These are phyloP conservation scores for Zygogramma bicolorata DNA, from an alignment of 2,888 invertebrate genomes.

Conservation along the genomic window DNA sequence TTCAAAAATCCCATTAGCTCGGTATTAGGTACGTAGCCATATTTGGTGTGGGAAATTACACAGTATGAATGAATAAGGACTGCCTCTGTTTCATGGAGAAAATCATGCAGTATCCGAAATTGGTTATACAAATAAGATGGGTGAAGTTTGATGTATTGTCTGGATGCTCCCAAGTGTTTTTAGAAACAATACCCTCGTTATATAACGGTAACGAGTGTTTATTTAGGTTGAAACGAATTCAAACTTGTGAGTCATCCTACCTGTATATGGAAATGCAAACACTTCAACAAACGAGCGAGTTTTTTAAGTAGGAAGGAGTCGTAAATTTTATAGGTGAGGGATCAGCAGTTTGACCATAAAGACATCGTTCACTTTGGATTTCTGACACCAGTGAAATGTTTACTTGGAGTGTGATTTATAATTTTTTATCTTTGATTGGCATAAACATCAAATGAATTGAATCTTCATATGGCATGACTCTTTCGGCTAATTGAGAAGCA, in stretches of 20 bases:
- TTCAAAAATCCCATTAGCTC: conserved; percentile 9
- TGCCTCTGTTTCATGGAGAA: not conserved
- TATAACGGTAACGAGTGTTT: not conserved
- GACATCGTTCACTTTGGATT: not conserved
- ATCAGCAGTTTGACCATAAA: not conserved
- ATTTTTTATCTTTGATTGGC: not conserved
- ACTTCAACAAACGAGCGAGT: not conserved
- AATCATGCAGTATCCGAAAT: not conserved
- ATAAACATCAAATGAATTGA: not conserved
- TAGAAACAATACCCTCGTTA: not conserved
- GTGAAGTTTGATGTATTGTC: not conserved
- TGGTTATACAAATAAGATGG: conserved; percentile 7
- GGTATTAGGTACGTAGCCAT: not conserved
- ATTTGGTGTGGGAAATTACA: conserved; percentile 10
- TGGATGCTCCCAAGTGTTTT: not conserved
- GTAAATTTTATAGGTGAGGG: not conserved
- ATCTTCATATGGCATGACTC: not conserved
- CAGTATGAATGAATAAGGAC: not conserved
- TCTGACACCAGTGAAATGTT: not conserved
- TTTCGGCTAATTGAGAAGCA: not conserved
- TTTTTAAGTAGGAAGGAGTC: not conserved
- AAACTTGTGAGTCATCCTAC: not conserved
- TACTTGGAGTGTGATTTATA: not conserved
- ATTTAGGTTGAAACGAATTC: not conserved
- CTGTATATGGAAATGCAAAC: not conserved